Evolutionary conservation across 2,888 invertebrate genomes (phyloP), one percentile per base, ranked within the genome.

Genomic region (Epinotia demarniana): DNA sequence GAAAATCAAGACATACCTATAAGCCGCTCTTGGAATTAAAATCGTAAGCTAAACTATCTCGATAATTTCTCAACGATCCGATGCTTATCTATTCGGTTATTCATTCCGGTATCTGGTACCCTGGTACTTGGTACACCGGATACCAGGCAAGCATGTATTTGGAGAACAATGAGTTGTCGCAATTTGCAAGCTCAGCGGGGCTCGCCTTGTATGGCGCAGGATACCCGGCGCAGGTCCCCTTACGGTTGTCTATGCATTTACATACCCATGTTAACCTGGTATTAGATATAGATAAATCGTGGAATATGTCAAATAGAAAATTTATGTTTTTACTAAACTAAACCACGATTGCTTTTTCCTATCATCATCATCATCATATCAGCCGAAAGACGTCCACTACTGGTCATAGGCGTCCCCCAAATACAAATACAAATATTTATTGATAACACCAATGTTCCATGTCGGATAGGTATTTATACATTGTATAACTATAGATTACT

Each of bases 101-200:
- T 81, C 79, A 67, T 69, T 68, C 75, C 79, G 75, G 77, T 80
- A 80, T 80, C 81, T 79, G 73, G 79, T 79, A 77, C 73, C 70
- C 64, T 66, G 70, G 74, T 75, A 75, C 69, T 63, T 57, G 49
- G 73, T 76, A 76, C 68, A 77, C 77, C 77, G 67, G 72, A 78
- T 79, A 74, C 78, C 76, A 77, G 81, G 83, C 84, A 81, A 78
- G 83, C 78, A 79, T 85, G 84, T 86, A 84, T 84, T 83, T 82
- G 83, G 84, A 79, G 86, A 89, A 93, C 93, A 93, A 93, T 92
- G 89, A 85, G 85, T 86, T 93, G 93, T 93, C 78, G 89, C 92
- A 93, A 93, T 93, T 93, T 93, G 93, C 93, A 92, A 91, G 83
- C 87, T 80, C 86, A 86, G 88, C 91, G 90, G 85, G 89, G 83